Evolutionary conservation across 1,140 invertebrate genomes (phyloP).

Genomic region (Holotrichia oblita): DNA sequence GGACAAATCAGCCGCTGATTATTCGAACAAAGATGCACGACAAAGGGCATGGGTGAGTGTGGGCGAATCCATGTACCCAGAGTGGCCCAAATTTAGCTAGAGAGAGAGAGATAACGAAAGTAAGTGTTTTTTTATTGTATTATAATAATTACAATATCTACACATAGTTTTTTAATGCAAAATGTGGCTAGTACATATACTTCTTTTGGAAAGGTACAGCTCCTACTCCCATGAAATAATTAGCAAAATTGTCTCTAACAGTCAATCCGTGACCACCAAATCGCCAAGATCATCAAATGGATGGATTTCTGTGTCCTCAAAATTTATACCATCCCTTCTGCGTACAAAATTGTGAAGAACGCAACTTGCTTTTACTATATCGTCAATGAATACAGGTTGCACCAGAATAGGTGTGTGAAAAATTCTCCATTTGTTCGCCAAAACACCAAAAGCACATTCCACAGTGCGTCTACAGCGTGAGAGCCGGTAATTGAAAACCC

Average conservation of each 20-base stretch:
- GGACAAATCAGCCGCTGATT: conserved; percentile 4
- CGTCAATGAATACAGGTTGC: conserved; percentile 51
- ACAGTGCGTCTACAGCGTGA: conserved; percentile 57
- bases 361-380: conserved; percentile 51
- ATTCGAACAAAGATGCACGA: background rate
- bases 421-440: conserved; percentile 60
- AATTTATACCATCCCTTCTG: conserved; percentile 44
- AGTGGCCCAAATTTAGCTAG: background rate
- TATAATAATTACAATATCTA: conserved; percentile 5
- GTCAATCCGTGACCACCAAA: background rate
- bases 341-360: conserved; percentile 53
- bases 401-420: conserved; percentile 56
- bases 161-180: conserved; percentile 8
- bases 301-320: conserved; percentile 38
- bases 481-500: conserved; percentile 62
- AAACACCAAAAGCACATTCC: conserved; percentile 63
- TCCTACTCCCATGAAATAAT: too few relatives aligned
- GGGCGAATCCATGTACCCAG: conserved; percentile 5
- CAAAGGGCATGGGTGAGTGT: conserved; percentile 4
- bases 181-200: background rate
- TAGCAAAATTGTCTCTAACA: background rate
- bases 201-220: too few relatives aligned
- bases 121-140: background rate
- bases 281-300: conserved; percentile 2
- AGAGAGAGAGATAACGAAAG: background rate